Evolutionary conservation across 2,797 vertebrate species (phyloP), one percentile per base, ranked within the genome.

Genomic region (Lepus townsendii): DNA sequence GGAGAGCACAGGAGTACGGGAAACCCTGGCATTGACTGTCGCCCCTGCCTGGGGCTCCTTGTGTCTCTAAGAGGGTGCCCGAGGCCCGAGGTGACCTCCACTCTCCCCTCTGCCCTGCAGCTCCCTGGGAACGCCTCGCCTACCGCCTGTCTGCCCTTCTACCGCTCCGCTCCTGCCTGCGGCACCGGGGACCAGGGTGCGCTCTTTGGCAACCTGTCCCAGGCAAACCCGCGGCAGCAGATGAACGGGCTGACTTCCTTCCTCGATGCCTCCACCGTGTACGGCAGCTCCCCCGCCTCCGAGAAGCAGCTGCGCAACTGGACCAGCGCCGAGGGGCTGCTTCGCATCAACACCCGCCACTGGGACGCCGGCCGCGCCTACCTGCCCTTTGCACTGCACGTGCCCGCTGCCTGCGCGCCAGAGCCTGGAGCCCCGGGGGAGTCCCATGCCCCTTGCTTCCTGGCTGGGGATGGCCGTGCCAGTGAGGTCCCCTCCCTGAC

Each of bases 241-340:
- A 98, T 99, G 84, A 99, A 99, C 57, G 97, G 97, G 26, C 96
- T 99, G 96, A 99, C 99, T 6, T 99, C 99, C 2, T 99, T 99
- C 97, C 98, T 99, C 0, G 99, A 99, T 5, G 99, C 99, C 2
- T 99, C 99, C 3, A 98, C 98, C 0, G 99, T 99, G 57, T 99
- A 99, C 0, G 99, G 99, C 88, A 98, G 98, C 97, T 98, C 98
- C 1, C 92, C 96, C 1, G 97, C 96, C 1, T 0, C 96, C 5
- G 98, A 99, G 97, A 97, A 78, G 89, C 97, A 95, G 93, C 97
- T 99, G 30, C 98, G 99, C 68, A 98, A 99, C 97, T 97, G 98
- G 85, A 97, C 98, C 7, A 98, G 99, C 27, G 20, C 96, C 0
- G 98, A 98, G 38, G 99, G 99, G 38, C 98, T 99, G 96, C 98